These are phyloP conservation scores for Drosophila lini DNA, from an alignment of 1,140 invertebrate species.

Conservation along the genomic window DNA sequence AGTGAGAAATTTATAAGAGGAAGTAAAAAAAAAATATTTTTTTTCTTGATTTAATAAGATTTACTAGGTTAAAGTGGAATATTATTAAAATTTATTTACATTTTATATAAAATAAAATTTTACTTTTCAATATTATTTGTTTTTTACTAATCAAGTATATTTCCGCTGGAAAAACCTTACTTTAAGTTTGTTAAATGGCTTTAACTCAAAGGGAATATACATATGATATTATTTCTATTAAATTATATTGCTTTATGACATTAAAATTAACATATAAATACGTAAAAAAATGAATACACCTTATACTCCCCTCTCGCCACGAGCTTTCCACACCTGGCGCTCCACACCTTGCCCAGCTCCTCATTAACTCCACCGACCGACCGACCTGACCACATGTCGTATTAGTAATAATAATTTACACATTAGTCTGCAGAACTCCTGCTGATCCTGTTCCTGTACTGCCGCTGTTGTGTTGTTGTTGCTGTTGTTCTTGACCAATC, in stretches of 20 bases:
- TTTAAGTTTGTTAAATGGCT: not conserved
- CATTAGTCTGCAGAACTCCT: conserved; percentile 21
- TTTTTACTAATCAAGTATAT: too few species aligned
- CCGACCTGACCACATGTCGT: conserved; percentile 47
- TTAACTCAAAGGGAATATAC: too few species aligned
- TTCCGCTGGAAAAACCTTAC: too few species aligned
- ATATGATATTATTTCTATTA: too few species aligned
- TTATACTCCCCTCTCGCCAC: not conserved
- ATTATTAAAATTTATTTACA: too few species aligned
- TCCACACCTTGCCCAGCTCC: not conserved
- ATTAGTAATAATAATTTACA: conserved; percentile 74
- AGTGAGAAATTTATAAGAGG: not conserved
- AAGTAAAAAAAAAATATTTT: too few species aligned
- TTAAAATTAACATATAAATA: not conserved
- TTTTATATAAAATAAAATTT: too few species aligned
- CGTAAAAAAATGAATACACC: not conserved
- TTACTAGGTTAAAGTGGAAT: not conserved
- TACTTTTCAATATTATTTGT: too few species aligned
- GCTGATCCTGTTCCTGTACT: conserved; percentile 21
- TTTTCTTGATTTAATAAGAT: too few species aligned
- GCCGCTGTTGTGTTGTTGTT: conserved; percentile 15
- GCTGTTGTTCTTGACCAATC: conserved; percentile 51
- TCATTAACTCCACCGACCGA: conserved; percentile 17
- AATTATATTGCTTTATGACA: too few species aligned
- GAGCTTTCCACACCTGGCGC: conserved; percentile 6